phyloP scores from a whole-genome alignment of 2,113 vertebrate species.

The Chloroceryle aenea region DNA sequence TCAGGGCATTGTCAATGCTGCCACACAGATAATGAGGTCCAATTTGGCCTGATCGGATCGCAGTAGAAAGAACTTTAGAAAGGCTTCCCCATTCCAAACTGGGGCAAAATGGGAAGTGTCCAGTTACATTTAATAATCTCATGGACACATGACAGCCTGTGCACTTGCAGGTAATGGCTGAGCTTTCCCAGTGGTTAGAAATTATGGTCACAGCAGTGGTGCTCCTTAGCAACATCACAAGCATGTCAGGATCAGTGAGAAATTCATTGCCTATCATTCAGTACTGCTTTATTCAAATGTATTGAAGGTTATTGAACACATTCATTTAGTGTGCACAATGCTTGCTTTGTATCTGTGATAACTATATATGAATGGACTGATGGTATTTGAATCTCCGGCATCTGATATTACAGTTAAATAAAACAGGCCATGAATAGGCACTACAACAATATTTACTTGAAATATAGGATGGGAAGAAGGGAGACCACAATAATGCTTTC shows the following conservation, averaged over 20 bases:
- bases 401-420: background rate
- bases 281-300: background rate
- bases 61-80: background rate
- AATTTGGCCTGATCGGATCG: background rate
- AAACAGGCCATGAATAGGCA: slow-evolving; percentile 39
- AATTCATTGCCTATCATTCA: background rate
- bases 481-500: slow-evolving; percentile 13
- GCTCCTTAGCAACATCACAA: background rate
- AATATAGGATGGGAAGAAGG: background rate
- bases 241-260: background rate
- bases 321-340: background rate
- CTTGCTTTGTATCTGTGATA: slow-evolving; percentile 31
- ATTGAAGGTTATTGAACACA: slow-evolving; percentile 19
- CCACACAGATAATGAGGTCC: background rate
- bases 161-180: background rate
- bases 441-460: slow-evolving; percentile 13
- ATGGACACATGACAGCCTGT: background rate
- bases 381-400: slow-evolving; percentile 22
- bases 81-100: background rate
- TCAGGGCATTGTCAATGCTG: background rate
- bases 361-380: background rate
- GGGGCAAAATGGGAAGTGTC: background rate
- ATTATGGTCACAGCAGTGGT: background rate
- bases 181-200: background rate
- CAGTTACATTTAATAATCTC: background rate